A percentile compares a stretch with the other conserved stretches of the same genome.
These are phyloP conservation scores for Protophormia terraenovae DNA, from an alignment of 2,888 invertebrate species.

Conservation along the genomic window DNA sequence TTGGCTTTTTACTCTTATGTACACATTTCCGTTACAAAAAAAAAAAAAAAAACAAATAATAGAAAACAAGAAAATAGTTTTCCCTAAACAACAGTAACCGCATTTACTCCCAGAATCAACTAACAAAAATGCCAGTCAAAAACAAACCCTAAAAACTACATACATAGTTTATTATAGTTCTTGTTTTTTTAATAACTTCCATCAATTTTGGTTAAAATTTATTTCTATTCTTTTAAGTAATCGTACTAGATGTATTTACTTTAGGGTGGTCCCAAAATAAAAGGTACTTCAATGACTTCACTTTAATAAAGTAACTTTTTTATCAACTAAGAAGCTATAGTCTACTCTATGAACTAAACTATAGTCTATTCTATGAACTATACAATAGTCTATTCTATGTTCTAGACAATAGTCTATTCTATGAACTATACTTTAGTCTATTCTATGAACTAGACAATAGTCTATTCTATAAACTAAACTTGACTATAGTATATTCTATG, in stretches of 20 bases:
- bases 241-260: background rate
- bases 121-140: constrained; percentile 2
- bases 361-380: no score
- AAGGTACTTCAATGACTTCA: no score
- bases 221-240: background rate
- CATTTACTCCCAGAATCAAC: constrained; percentile 18
- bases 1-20: background rate
- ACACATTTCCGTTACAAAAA: constrained; percentile 40
- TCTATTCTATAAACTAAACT: no score
- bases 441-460: no score
- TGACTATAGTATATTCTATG: no score
- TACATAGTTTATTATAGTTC: constrained; percentile 24
- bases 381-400: no score
- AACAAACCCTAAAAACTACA: background rate
- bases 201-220: constrained; percentile 54
- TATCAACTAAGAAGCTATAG: no score
- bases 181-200: background rate
- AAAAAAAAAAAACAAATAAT: background rate
- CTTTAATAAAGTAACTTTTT: no score
- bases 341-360: no score
- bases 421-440: no score
- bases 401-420: no score
- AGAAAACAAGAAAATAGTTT: constrained; percentile 22
- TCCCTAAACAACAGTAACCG: background rate
- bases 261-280: no score